Evolutionary conservation across 2,797 vertebrate genomes (phyloP).

Genomic region (Peromyscus eremicus): DNA sequence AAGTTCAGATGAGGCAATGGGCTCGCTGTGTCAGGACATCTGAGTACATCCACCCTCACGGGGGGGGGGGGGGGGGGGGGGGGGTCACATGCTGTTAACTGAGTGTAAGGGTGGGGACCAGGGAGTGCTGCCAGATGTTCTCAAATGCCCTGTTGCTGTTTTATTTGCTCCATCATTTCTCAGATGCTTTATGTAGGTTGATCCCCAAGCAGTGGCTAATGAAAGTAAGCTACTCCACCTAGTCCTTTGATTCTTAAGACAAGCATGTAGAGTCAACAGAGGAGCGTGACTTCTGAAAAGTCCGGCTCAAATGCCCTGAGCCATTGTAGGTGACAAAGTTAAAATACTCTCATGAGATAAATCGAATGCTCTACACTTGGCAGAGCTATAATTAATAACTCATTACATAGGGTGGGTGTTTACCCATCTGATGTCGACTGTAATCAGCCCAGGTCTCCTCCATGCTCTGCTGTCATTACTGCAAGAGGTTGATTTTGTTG

Average conservation of each 20-base stretch:
- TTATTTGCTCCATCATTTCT: not conserved
- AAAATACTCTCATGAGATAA: slow-evolving; percentile 23
- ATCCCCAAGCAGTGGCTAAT: not conserved
- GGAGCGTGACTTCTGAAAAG: slow-evolving; percentile 1
- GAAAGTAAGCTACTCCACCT: slow-evolving; percentile 9
- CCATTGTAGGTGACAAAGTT: slow-evolving; percentile 27
- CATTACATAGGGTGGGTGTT: not conserved
- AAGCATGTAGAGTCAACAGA: not conserved
- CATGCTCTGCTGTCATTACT: slow-evolving; percentile 15
- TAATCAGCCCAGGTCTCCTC: slow-evolving; percentile 1
- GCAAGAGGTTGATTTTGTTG: slow-evolving; percentile 48
- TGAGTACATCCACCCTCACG: not conserved
- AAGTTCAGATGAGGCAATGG: not conserved
- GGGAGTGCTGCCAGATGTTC: not conserved
- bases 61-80: not conserved
- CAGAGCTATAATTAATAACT: slow-evolving; percentile 59
- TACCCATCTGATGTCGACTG: slow-evolving; percentile 17
- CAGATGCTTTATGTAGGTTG: not conserved
- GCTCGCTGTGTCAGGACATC: not conserved
- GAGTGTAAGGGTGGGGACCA: not conserved
- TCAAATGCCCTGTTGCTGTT: not conserved
- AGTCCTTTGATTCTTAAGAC: slow-evolving; percentile 30
- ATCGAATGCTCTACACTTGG: not conserved
- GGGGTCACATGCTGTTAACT: not conserved
- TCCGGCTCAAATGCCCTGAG: not conserved